Evolutionary conservation across 2,888 invertebrate genomes (phyloP), one percentile per base, ranked within the genome.

Genomic region (Ectemnius cavifrons): DNA sequence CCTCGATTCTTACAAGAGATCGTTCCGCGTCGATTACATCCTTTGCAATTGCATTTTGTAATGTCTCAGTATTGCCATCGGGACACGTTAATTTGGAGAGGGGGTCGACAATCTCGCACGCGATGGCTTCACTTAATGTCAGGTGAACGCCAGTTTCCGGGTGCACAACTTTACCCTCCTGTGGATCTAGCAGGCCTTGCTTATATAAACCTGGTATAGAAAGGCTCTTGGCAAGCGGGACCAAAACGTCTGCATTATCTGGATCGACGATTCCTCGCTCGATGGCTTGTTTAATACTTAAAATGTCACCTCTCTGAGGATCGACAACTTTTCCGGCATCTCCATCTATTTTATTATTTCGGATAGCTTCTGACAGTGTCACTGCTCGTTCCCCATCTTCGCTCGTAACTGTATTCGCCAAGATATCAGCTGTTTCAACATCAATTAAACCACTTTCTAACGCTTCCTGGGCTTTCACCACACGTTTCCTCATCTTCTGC

Each of bases 41-140:
- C 71, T 92, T 93, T 77, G 94, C 93, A 73, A 97, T 94, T 11
- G 97, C 97, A 87, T 96, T 94, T 83, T 94, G 93, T 60, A 99
- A 90, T 0, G 96, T 96, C 37, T 97, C 92, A 77, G 93, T 93
- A 47, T 92, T 92, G 1, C 94, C 94, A 49, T 93, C 92, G 0
- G 93, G 93, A 84, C 94, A 93, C 46, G 91, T 91, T 67, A 98
- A 92, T 66, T 93, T 93, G 13, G 97, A 96, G 67, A 95, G 91
- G 0, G 97, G 95, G 92, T 98, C 97, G 63, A 98, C 94, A 82
- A 98, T 95, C 86, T 98, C 97, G 89, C 96, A 96, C 84, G 95
- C 94, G 64, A 98, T 95, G 28, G 98, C 97, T 93, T 97, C 96
- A 83, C 94, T 93, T 75, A 98, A 92, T 69, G 95, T 94, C 66